These are phyloP conservation scores for Cherax quadricarinatus DNA, from an alignment of 1,140 invertebrate species.

Conservation along the genomic window DNA sequence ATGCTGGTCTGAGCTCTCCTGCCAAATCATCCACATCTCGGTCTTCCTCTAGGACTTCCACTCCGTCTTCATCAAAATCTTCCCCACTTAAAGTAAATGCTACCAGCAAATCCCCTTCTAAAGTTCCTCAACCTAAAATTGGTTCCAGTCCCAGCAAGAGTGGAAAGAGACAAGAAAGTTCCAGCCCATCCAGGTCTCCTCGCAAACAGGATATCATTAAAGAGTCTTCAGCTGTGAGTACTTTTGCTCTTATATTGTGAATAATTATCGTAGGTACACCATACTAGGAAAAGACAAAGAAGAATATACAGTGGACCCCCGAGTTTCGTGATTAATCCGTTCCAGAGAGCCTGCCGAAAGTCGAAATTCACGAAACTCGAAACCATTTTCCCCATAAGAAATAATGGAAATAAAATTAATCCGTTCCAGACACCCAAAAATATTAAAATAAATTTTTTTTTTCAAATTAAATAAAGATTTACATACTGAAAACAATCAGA, in stretches of 20 bases:
- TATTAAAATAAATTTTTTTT: too few relatives aligned
- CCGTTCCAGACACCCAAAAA: too few relatives aligned
- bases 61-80: slow-evolving; percentile 35
- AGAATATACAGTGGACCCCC: too few relatives aligned
- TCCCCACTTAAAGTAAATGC: slow-evolving; percentile 40
- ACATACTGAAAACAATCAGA: too few relatives aligned
- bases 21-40: slow-evolving; percentile 31
- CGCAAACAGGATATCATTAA: slow-evolving; percentile 5
- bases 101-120: slow-evolving; percentile 33
- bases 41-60: slow-evolving; percentile 50
- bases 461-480: too few relatives aligned
- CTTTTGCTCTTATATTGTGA: not conserved
- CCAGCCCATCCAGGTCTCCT: slow-evolving; percentile 10
- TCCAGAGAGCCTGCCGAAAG: too few relatives aligned
- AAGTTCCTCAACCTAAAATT: slow-evolving; percentile 36
- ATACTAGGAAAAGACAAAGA: too few relatives aligned
- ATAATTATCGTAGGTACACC: too few relatives aligned
- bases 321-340: too few relatives aligned
- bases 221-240: slow-evolving; percentile 54
- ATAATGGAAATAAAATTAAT: too few relatives aligned
- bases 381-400: too few relatives aligned
- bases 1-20: not conserved
- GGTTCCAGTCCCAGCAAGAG: slow-evolving; percentile 7
- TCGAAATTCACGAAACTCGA: too few relatives aligned
- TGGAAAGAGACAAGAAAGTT: slow-evolving; percentile 18